Conservation (phyloP, 2,888 invertebrate genomes). For the Argyresthia albistria region DNA sequence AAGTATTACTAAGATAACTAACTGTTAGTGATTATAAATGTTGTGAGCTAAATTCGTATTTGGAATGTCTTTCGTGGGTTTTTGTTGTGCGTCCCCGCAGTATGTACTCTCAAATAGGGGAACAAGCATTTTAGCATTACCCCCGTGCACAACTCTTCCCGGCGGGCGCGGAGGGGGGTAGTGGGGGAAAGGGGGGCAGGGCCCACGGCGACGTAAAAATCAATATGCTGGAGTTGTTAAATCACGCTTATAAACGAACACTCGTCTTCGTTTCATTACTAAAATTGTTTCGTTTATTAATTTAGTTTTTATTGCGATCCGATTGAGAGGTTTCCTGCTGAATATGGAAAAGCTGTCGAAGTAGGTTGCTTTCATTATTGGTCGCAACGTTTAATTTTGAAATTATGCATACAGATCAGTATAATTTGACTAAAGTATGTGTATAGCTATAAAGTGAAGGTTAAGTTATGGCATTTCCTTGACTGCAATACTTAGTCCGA, state of each 20-base stretch:
- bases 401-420: no score
- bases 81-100: constrained; percentile 54
- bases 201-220: constrained; percentile 74
- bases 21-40: constrained; percentile 14
- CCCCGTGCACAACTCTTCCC: constrained; percentile 73
- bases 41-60: constrained; percentile 19
- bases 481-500: no score
- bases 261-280: constrained; percentile 73
- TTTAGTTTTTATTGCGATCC: constrained; percentile 31
- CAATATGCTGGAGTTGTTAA: constrained; percentile 83
- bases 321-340: not conserved
- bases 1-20: constrained; percentile 44
- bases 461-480: no score
- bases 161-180: constrained; percentile 64
- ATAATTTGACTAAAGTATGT: no score
- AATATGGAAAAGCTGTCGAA: not conserved
- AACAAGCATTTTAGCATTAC: constrained; percentile 74
- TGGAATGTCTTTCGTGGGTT: constrained; percentile 9
- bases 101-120: constrained; percentile 74
- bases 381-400: no score
- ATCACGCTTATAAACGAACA: constrained; percentile 78
- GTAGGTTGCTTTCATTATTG: no score
- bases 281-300: constrained; percentile 49
- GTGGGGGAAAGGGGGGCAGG: constrained; percentile 43
- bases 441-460: no score